A percentile compares a stretch with the other conserved stretches of the same genome.
Evolutionary conservation across 2,797 vertebrate species (phyloP).

Genomic region (Limosa lapponica): DNA sequence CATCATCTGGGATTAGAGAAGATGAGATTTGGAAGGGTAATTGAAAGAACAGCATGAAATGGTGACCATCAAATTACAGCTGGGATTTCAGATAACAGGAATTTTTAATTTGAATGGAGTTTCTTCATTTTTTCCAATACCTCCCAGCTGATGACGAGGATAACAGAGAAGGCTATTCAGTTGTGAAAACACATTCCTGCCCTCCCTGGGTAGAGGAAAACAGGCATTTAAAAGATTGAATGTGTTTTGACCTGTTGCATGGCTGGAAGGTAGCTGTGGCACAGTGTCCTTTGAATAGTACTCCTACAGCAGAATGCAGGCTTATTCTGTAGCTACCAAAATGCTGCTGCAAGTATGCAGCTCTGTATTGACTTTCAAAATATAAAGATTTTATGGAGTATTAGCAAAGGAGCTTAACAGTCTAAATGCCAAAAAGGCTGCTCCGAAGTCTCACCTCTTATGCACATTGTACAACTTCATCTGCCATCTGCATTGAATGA

Average conservation of each 20-base stretch:
- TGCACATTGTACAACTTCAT: neutral
- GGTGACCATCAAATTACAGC: neutral
- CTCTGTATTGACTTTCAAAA: neutral
- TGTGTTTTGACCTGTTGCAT: neutral
- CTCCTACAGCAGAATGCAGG: neutral
- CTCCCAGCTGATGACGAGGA: neutral
- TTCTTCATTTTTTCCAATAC: neutral
- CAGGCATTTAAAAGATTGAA: neutral
- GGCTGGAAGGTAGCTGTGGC: neutral
- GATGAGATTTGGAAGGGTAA: neutral
- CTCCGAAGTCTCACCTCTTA: neutral
- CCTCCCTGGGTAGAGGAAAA: neutral
- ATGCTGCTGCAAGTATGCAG: neutral
- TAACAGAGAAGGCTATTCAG: neutral
- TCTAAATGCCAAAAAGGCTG: neutral
- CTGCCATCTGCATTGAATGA: neutral
- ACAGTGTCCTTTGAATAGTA: neutral
- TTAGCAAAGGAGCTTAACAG: neutral
- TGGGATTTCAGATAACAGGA: neutral
- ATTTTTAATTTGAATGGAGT: neutral
- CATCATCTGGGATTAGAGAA: neutral
- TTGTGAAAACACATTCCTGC: neutral
- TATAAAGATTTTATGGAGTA: neutral
- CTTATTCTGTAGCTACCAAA: neutral
- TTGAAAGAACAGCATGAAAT: neutral